These are phyloP conservation scores for Sphyrna mokarran DNA, from an alignment of 2,113 vertebrate genomes.

Conservation along the genomic window DNA sequence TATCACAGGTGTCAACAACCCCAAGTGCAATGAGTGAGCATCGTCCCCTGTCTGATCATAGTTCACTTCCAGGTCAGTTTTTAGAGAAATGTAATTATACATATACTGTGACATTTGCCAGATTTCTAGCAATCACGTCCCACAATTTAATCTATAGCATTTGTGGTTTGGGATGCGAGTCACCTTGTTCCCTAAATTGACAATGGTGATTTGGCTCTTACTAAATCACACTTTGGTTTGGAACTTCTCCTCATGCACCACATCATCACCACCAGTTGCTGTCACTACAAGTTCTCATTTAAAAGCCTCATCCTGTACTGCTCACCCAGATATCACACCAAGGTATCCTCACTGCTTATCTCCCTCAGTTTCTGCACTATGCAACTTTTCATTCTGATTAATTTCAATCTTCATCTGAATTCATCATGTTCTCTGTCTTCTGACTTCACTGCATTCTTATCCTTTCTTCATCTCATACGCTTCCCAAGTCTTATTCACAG, in stretches of 20 bases:
- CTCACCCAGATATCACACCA: neutral
- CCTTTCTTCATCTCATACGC: neutral
- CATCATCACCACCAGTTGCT: neutral
- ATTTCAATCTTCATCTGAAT: neutral
- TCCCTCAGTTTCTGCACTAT: neutral
- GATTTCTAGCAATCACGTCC: neutral
- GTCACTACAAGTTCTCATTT: neutral
- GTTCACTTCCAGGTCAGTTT: no score
- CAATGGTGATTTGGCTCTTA: no score
- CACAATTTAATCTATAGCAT: neutral
- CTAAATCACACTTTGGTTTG: neutral
- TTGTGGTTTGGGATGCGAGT: neutral
- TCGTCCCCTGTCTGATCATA: no score
- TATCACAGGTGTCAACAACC: no score
- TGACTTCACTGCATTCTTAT: neutral
- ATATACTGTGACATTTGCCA: neutral
- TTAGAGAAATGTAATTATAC: no score
- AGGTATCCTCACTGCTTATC: neutral
- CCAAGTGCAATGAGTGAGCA: no score
- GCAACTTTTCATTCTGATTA: neutral
- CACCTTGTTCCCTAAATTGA: neutral
- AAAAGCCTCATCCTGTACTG: neutral
- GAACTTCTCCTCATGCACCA: neutral
- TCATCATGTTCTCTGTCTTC: neutral
- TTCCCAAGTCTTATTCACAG: neutral